Percentiles rank a stretch among this genome's conserved stretches.
These are phyloP conservation scores for Polyommatus icarus DNA, from an alignment of 2,888 invertebrate species.

Conservation along the genomic window DNA sequence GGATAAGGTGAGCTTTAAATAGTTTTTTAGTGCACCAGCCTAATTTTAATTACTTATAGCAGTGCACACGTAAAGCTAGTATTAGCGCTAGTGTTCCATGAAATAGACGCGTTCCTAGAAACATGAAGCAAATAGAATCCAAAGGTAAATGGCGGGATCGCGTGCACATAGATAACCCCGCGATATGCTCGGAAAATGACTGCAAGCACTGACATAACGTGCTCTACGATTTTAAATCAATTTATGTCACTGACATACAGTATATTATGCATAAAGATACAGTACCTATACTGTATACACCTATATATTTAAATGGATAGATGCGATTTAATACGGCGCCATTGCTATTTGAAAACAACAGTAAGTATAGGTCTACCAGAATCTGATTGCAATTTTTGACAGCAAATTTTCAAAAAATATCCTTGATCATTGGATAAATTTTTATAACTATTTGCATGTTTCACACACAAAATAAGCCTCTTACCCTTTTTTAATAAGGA, in stretches of 20 bases:
- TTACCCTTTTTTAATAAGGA: no score
- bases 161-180: slow-evolving; percentile 40
- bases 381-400: no score
- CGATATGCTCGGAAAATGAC: slow-evolving; percentile 30
- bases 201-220: background rate
- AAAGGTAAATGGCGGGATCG: slow-evolving; percentile 44
- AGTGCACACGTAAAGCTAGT: background rate
- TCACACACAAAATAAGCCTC: no score
- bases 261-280: background rate
- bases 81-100: background rate
- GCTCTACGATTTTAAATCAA: slow-evolving; percentile 14
- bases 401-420: no score
- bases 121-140: slow-evolving; percentile 28
- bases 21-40: background rate
- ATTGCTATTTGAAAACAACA: background rate
- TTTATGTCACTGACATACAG: slow-evolving; percentile 3
- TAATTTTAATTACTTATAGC: background rate
- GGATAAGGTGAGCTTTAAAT: no score
- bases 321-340: background rate
- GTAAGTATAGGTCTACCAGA: no score
- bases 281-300: no score
- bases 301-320: no score
- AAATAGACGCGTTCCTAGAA: slow-evolving; percentile 28
- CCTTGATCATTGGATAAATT: no score
- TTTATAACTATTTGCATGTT: no score